Evolutionary conservation across 2,888 invertebrate genomes (phyloP), one percentile per base, ranked within the genome.

Genomic region (Cyrtodaria siliqua): DNA sequence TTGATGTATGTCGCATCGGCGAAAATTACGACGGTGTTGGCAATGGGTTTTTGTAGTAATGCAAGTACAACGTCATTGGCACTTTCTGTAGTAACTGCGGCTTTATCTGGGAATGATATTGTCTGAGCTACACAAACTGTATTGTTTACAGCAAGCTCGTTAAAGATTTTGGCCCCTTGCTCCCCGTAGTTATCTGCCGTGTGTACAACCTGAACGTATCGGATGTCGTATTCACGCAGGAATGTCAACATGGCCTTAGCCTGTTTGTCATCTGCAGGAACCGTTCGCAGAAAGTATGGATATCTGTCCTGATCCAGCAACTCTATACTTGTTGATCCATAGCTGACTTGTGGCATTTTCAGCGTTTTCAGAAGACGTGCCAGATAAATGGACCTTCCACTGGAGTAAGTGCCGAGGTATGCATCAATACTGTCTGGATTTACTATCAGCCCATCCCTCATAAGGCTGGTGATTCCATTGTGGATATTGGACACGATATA

Each of bases 171-270:
- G 0, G 89, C 84, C 12, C 84, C 88, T 18, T 77, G 72, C 42
- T 76, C 70, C 0, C 91, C 91, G 50, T 91, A 90, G 50, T 83
- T 87, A 49, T 85, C 79, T 0, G 84, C 72, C 0, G 89, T 84
- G 68, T 87, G 85, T 1, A 90, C 85, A 12, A 92, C 87, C 72
- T 93, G 93, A 1, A 93, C 91, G 74, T 93, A 93, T 29, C 91
- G 87, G 84, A 93, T 92, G 47, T 92, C 88, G 67, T 90, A 89
- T 56, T 89, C 82, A 49, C 90, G 86, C 47, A 94, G 85, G 40
- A 93, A 89, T 29, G 87, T 86, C 2, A 93, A 83, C 72, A 93
- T 89, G 2, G 92, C 91, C 26, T 88, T 69, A 0, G 86, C 83
- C 63, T 87, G 88, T n/a, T 87, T 83, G 68, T 87, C 87, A 52